Evolutionary conservation across 2,113 vertebrate species (phyloP).

Genomic region (Microcebus murinus): DNA sequence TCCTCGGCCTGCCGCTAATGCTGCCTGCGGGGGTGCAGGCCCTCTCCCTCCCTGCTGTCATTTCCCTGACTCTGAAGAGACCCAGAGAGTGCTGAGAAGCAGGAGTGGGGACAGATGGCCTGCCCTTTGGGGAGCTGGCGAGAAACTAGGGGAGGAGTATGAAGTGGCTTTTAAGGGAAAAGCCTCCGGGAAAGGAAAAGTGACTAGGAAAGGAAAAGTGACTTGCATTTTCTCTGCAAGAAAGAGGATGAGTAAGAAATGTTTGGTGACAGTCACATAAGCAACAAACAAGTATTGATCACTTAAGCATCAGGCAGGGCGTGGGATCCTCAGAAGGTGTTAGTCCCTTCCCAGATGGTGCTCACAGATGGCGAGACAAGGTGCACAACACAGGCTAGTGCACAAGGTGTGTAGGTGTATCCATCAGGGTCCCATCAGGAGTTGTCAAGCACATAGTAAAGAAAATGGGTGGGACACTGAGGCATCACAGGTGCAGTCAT

Average conservation of each 20-base stretch:
- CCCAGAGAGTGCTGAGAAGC: not conserved
- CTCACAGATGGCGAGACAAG: not conserved
- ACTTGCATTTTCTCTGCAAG: not conserved
- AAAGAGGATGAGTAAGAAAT: not conserved
- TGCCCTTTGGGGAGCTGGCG: not conserved
- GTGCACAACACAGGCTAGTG: not conserved
- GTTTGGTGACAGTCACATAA: not conserved
- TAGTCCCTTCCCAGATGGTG: not conserved
- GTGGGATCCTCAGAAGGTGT: not conserved
- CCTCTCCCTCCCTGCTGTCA: not conserved
- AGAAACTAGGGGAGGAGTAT: not conserved
- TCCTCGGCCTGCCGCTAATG: not conserved
- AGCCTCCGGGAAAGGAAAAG: not conserved
- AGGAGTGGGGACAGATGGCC: slow-evolving; percentile 35
- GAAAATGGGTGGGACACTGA: not conserved
- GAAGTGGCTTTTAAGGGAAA: not conserved
- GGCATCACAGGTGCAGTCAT: not conserved
- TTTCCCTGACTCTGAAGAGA: not conserved
- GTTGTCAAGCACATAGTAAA: not conserved
- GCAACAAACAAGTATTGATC: not conserved
- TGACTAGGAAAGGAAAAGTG: not conserved
- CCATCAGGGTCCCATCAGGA: not conserved
- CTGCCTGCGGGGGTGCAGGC: not conserved
- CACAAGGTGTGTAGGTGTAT: not conserved
- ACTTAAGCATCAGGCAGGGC: not conserved